phyloP scores from a whole-genome alignment of 1,140 invertebrate genomes.

The Nephila pilipes region DNA sequence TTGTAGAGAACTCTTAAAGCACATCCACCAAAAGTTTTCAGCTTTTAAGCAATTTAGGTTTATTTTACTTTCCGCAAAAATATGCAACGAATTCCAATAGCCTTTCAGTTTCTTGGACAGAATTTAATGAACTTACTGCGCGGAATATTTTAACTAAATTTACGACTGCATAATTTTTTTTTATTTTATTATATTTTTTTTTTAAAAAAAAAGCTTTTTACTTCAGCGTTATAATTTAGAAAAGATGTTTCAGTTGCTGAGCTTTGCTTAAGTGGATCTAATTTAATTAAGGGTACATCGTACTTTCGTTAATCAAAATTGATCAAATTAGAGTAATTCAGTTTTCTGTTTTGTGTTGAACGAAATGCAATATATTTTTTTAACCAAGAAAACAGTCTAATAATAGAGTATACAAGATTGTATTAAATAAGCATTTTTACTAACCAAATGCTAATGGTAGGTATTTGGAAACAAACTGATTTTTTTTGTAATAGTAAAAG shows the following conservation, averaged over 20 bases:
- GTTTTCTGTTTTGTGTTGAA: background rate
- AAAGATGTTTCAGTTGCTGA: slow-evolving; percentile 13
- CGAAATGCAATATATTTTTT: background rate
- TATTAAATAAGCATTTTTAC: too few species aligned
- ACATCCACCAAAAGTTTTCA: slow-evolving; percentile 1
- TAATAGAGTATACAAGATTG: too few species aligned
- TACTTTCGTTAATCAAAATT: background rate
- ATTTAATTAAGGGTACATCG: background rate
- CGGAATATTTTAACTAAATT: slow-evolving; percentile 33
- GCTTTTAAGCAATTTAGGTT: slow-evolving; percentile 33
- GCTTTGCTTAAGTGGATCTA: slow-evolving; percentile 3
- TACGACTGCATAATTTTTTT: background rate
- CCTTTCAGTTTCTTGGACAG: background rate
- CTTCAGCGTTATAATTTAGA: slow-evolving; percentile 31
- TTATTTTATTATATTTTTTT: too few species aligned
- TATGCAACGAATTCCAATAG: background rate
- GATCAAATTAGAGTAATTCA: slow-evolving; percentile 14
- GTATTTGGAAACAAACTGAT: too few species aligned
- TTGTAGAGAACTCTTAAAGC: background rate
- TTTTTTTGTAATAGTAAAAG: too few species aligned
- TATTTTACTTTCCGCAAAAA: slow-evolving; percentile 9
- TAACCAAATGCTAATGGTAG: too few species aligned
- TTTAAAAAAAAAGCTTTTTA: background rate
- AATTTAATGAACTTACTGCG: slow-evolving; percentile 16
- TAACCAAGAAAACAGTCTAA: background rate